Evolutionary conservation across 2,113 vertebrate species (phyloP), one percentile per base, ranked within the genome.

Genomic region (Nestor notabilis): DNA sequence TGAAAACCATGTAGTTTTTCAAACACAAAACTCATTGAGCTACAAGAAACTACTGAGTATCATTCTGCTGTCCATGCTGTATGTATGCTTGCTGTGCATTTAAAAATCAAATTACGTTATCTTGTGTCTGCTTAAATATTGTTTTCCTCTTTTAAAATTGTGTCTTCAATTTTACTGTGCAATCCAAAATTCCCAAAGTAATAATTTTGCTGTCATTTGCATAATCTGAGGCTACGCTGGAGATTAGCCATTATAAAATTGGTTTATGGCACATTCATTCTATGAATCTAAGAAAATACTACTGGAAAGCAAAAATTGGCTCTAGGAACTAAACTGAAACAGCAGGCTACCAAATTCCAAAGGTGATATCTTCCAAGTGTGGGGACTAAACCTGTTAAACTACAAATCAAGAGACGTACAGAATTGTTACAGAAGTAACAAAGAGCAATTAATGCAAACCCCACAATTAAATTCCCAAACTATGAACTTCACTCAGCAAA

Each of bases 401-500:
- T 95, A 85, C 63, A 97, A 96, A 96, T 95, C 95, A 94, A 78
- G 90, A 95, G 86, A 96, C 61, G 72, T 43, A 96, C 60, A 82
- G 88, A 97, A 95, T 21, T 85, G 90, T 92, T 96, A 92, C 8
- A 94, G 85, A 92, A 96, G 61, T 81, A 96, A 95, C 71, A 90
- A 95, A 95, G 91, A 95, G 71, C 55, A 93, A 76, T 68, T 95
- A 80, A 96, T 65, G 56, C 87, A 93, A 97, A 98, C 96, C 83
- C 92, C 97, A 87, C 93, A 97, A 95, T 90, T 97, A 97, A 96
- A 95, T 94, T 94, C 90, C 80, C 39, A 96, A 97, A 97, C 90
- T 82, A 96, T 93, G 53, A 33, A 96, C 80, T 76, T 96, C 44
- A 27, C 78, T 84, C 85, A 96, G 86, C 93, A 97, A 98, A 97